Evolutionary conservation across 2,797 vertebrate genomes (phyloP).

Genomic region (Allobates femoralis): DNA sequence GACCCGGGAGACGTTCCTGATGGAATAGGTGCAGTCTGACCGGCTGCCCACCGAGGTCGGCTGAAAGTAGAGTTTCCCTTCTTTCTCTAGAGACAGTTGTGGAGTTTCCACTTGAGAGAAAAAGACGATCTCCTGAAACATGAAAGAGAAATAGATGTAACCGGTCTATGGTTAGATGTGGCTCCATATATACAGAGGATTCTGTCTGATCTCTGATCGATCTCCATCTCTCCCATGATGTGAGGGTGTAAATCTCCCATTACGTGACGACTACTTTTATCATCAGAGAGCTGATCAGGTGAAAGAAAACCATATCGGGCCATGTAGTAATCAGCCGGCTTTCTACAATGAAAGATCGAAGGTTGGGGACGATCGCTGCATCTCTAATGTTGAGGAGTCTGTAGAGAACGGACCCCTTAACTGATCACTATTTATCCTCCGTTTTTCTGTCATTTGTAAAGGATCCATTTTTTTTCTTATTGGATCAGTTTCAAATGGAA

Average conservation of each 20-base stretch:
- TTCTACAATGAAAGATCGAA: neutral
- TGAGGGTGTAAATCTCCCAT: neutral
- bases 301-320: too few species aligned
- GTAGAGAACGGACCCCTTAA: too few species aligned
- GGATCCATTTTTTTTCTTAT: too few species aligned
- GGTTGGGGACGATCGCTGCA: neutral
- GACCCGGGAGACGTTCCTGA: constrained; percentile 83
- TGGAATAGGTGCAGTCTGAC: constrained; percentile 74
- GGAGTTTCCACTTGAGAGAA: constrained; percentile 77
- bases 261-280: too few species aligned
- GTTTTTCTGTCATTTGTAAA: too few species aligned
- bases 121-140: constrained; percentile 81
- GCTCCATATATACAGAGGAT: too few species aligned
- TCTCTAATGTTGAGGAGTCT: neutral
- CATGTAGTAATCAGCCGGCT: neutral
- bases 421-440: too few species aligned
- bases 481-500: too few species aligned
- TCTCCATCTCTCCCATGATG: neutral
- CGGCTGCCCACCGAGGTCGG: constrained; percentile 80
- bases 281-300: too few species aligned
- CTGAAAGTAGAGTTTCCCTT: constrained; percentile 81
- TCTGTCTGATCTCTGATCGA: too few species aligned
- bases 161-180: neutral
- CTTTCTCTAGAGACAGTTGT: constrained; percentile 79
- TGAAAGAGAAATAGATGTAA: neutral